These are phyloP conservation scores for Condylura cristata DNA, from an alignment of 2,113 vertebrate species.

Conservation along the genomic window DNA sequence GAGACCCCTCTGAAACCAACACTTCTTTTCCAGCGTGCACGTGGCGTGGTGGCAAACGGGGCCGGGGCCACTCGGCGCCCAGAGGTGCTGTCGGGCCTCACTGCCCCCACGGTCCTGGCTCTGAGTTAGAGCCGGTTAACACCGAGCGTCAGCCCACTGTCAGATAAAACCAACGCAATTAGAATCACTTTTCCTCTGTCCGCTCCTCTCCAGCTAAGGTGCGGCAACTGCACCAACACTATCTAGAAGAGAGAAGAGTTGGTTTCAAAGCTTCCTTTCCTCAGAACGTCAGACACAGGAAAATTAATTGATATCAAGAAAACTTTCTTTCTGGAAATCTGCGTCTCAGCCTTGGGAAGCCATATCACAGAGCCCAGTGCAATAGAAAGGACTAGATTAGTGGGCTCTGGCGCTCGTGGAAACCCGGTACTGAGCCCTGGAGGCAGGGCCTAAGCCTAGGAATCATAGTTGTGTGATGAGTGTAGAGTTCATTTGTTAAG, in stretches of 20 bases:
- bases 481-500: neutral
- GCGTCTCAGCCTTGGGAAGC: neutral
- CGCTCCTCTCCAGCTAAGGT: neutral
- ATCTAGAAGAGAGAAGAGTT: neutral
- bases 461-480: neutral
- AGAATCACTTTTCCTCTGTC: neutral
- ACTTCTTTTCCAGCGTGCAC: conserved; percentile 47
- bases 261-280: conserved; percentile 15
- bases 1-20: conserved; percentile 64
- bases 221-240: neutral
- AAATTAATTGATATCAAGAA: neutral
- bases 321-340: neutral
- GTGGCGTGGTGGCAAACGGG: conserved; percentile 24
- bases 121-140: neutral
- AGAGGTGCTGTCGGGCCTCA: neutral
- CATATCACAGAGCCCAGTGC: neutral
- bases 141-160: neutral
- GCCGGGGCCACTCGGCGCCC: conserved; percentile 64
- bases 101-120: neutral
- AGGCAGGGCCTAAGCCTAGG: neutral
- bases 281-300: neutral
- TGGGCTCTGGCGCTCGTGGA: neutral
- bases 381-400: neutral
- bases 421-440: neutral
- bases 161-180: conserved; percentile 25